Percentiles rank a stretch among this genome's conserved stretches.
phyloP scores from a whole-genome alignment of 2,113 vertebrate genomes.

The Edolisoma coerulescens region DNA sequence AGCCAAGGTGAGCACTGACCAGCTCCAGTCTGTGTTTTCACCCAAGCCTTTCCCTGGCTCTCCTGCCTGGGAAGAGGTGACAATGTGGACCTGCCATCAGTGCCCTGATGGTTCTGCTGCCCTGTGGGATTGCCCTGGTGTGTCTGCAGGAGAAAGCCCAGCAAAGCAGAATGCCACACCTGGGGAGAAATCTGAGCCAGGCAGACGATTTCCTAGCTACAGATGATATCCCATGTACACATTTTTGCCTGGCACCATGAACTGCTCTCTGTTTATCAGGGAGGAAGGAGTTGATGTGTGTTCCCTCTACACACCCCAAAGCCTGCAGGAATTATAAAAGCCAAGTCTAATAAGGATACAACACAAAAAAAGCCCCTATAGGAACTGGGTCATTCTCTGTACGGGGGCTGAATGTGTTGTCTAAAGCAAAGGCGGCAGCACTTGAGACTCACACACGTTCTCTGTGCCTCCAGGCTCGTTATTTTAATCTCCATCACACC shows the following conservation, averaged over 20 bases:
- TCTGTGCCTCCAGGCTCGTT: constrained; percentile 1
- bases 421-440: constrained; percentile 10
- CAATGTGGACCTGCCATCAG: not conserved
- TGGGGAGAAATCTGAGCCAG: not conserved
- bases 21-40: not conserved
- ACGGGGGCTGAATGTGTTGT: not conserved
- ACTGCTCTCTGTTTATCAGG: not conserved
- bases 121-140: not conserved
- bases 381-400: not conserved
- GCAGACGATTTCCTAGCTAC: not conserved
- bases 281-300: not conserved
- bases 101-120: not conserved
- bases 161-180: not conserved
- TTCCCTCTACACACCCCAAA: not conserved
- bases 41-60: not conserved
- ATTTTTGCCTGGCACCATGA: not conserved
- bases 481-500: constrained; percentile 30
- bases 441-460: not conserved
- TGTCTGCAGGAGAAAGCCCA: not conserved
- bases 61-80: not conserved
- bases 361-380: not conserved
- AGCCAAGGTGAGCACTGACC: not conserved
- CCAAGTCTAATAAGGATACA: not conserved
- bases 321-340: not conserved
- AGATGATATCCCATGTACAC: not conserved